These are phyloP conservation scores for Pollachius pollachius DNA, from an alignment of 2,113 vertebrate genomes.

Conservation along the genomic window DNA sequence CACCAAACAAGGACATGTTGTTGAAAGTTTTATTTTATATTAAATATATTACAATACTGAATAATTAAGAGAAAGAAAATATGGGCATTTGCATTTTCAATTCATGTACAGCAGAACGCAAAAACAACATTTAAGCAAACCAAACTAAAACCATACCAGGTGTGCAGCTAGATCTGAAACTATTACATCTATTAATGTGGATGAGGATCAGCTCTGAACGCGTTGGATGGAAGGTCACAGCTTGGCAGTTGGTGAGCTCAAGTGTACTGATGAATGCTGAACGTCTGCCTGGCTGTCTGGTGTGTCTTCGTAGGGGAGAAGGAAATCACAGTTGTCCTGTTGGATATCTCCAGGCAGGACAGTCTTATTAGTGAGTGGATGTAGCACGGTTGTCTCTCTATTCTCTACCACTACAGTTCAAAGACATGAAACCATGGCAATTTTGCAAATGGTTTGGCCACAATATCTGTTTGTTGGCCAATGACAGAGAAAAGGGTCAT, in stretches of 20 bases:
- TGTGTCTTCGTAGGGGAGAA: neutral
- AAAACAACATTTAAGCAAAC: constrained; percentile 48
- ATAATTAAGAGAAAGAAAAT: constrained; percentile 70
- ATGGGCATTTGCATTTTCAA: constrained; percentile 65
- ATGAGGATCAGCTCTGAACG: constrained; percentile 38
- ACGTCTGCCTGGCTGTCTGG: constrained; percentile 27
- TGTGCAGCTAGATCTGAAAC: constrained; percentile 24
- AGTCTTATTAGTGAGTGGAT: constrained; percentile 14
- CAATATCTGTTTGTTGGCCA: constrained; percentile 14
- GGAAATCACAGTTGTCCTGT: neutral
- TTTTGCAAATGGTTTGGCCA: constrained; percentile 10
- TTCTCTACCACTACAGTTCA: neutral
- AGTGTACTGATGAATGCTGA: constrained; percentile 59
- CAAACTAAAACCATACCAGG: constrained; percentile 10
- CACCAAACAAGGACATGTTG: constrained; percentile 45
- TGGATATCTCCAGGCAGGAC: constrained; percentile 2
- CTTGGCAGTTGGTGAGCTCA: constrained; percentile 21
- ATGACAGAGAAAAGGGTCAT: constrained; percentile 12
- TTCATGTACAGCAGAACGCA: constrained; percentile 70
- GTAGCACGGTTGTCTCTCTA: constrained; percentile 13
- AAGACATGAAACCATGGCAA: neutral
- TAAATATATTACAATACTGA: constrained; percentile 85
- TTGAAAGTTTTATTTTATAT: constrained; percentile 83
- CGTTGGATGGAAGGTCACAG: neutral
- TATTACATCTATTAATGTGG: constrained; percentile 6